These are phyloP conservation scores for Bombus soroeensis DNA, from an alignment of 1,140 invertebrate genomes.

Conservation along the genomic window DNA sequence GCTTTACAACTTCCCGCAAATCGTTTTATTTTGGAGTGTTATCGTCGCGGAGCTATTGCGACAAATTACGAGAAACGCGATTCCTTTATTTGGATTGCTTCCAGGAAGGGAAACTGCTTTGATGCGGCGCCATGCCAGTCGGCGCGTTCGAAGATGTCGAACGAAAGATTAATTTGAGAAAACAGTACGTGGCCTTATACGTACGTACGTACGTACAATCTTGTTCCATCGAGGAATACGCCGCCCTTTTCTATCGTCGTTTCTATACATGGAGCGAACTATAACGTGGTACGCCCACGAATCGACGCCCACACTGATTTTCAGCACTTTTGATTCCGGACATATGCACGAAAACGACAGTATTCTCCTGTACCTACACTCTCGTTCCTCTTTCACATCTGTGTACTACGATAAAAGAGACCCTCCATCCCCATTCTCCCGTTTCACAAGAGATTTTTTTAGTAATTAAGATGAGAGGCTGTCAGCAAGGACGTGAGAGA, in stretches of 20 bases:
- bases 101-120: not conserved
- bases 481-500: not conserved
- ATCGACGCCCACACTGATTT: slow-evolving; percentile 40
- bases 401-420: not conserved
- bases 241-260: slow-evolving; percentile 40
- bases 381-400: no score
- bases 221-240: not conserved
- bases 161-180: slow-evolving; percentile 40
- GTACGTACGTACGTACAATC: not conserved
- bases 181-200: slow-evolving; percentile 31
- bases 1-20: not conserved
- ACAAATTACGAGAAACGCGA: not conserved
- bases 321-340: slow-evolving; percentile 43
- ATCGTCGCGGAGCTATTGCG: not conserved
- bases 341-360: slow-evolving; percentile 19
- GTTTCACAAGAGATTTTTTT: not conserved
- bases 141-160: not conserved
- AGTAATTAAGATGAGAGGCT: not conserved
- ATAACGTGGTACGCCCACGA: slow-evolving; percentile 42
- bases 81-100: not conserved
- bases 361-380: not conserved
- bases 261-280: slow-evolving; percentile 52
- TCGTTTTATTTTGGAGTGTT: not conserved
- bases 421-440: not conserved
- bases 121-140: not conserved